Percentiles rank a stretch among this genome's conserved stretches.
phyloP scores from a whole-genome alignment of 2,888 invertebrate genomes.

The Caenorhabditis uteleia region DNA sequence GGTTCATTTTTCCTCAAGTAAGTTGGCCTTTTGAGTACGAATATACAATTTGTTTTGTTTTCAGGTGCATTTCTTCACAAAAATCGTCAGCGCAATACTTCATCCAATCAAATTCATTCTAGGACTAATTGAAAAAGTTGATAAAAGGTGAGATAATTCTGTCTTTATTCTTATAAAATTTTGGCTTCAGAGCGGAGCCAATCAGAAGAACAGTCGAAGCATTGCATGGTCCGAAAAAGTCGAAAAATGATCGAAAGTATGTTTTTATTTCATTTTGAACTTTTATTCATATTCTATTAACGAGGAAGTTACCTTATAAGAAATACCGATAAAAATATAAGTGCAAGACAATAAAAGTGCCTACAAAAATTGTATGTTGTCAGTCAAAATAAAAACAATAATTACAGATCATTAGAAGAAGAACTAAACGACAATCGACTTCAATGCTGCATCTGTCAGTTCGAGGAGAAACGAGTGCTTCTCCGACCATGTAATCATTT shows the following conservation, averaged over 20 bases:
- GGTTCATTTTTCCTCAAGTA: constrained; percentile 44
- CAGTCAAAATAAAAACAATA: constrained; percentile 1
- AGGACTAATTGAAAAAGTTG: constrained; percentile 39
- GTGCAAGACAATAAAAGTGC: too few relatives aligned
- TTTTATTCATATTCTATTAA: neutral
- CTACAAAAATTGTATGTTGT: neutral
- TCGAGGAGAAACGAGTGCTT: constrained; percentile 35
- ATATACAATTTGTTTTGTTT: neutral
- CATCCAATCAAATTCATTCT: constrained; percentile 45
- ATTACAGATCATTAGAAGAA: constrained; percentile 25
- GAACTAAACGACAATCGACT: constrained; percentile 28
- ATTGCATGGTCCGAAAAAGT: constrained; percentile 20
- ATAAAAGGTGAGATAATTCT: constrained; percentile 13
- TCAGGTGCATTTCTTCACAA: constrained; percentile 25
- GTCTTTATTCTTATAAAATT: neutral
- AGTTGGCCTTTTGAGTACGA: neutral
- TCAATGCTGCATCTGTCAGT: constrained; percentile 37
- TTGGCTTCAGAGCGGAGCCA: constrained; percentile 33
- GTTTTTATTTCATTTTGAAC: constrained; percentile 6
- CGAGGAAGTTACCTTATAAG: too few relatives aligned
- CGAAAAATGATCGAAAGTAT: constrained; percentile 6
- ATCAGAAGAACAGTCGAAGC: constrained; percentile 44
- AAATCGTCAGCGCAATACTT: constrained; percentile 20
- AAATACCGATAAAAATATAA: too few relatives aligned
- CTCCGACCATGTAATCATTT: constrained; percentile 46